Evolutionary conservation across 2,113 vertebrate species (phyloP), one percentile per base, ranked within the genome.

Genomic region (Ophiodon elongatus): DNA sequence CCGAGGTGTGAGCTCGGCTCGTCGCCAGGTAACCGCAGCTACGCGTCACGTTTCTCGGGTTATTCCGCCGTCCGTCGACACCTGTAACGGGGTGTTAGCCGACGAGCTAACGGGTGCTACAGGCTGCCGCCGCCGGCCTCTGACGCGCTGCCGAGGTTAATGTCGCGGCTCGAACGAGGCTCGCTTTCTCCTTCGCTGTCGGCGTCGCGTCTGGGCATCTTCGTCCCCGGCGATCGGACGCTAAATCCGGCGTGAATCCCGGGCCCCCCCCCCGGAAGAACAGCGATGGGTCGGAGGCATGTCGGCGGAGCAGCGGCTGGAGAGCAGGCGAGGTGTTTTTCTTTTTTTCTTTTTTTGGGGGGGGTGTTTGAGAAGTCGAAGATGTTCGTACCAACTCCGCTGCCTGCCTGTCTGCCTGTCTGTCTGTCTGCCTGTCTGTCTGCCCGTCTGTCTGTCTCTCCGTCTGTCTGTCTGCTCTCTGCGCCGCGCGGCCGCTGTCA

Each of bases 91-190:
- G n/a, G n/a, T n/a, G n/a, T 81, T 87, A 90, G 84, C 87, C 82
- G 62, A 57, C 62, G 11, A 77, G 90, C 87, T 91, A 89, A 64
- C 85, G 56, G n/a, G 25, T 80, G 91, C 93, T 92, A 88, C 92
- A 86, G 87, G 92, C 93, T 92, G 91, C 90, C 41, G 91, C 90
- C 41, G 88, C 86, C 89, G 94, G 95, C 95, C 95, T 95, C 25
- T 78, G 89, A 68, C 85, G 86, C 88, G 82, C 87, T 89, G 17
- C 79, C 79, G 87, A 90, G 68, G 90, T 86, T 85, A 82, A 84
- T 85, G 92, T 86, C 80, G 91, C 84, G 93, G 91, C 92, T 87
- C 90, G 50, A 90, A 91, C 84, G 90, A 92, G 91, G 91, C 85
- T 93, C 91, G 91, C 93, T 90, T 92, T 93, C 93, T 93, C 86